Evolutionary conservation across 2,797 vertebrate species (phyloP), one percentile per base, ranked within the genome.

Genomic region (Microhierax caerulescens): DNA sequence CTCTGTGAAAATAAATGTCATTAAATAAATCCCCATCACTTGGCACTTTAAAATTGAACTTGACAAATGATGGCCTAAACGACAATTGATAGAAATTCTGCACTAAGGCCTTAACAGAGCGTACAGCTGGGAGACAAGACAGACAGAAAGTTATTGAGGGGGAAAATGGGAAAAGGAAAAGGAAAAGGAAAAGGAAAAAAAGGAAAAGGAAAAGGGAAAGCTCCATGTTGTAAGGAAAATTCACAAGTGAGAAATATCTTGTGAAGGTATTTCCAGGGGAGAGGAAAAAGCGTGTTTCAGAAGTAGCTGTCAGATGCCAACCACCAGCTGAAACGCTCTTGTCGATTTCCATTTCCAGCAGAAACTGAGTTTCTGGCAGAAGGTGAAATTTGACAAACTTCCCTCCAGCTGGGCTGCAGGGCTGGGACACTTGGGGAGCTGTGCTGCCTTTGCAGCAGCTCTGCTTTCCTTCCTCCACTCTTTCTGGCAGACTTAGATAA

Each of bases 11-110:
- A 88, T 39, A 90, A 95, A 79, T 60, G 36, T 41, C 59, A 67
- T 87, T 93, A 93, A 93, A 84, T 77, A 94, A 81, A 95, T 88
- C 59, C 63, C 70, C 25, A 76, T 79, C 50, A 53, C 28, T 60
- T 57, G 69, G 20, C 37, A 73, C 39, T 94, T 92, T 54, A 56
- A 84, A 94, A 90, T 8, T 59, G 54, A 92, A 51, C 16, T 56
- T 88, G 59, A 93, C 43, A 95, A 96, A 80, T 56, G 25, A 60
- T 70, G 51, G 47, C 13, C 69, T 92, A 65, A 94, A 95, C 70
- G 48, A 67, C 25, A 45, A 15, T 20, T n/a, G 59, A 63, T 21
- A 82, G 54, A 72, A 92, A 84, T 85, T 84, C 63, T 76, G 13
- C 60, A 13, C 59, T 64, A 53, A 56, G 37, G 20, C 24, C 18